phyloP scores from a whole-genome alignment of 2,113 vertebrate species.

The Callospermophilus lateralis region DNA sequence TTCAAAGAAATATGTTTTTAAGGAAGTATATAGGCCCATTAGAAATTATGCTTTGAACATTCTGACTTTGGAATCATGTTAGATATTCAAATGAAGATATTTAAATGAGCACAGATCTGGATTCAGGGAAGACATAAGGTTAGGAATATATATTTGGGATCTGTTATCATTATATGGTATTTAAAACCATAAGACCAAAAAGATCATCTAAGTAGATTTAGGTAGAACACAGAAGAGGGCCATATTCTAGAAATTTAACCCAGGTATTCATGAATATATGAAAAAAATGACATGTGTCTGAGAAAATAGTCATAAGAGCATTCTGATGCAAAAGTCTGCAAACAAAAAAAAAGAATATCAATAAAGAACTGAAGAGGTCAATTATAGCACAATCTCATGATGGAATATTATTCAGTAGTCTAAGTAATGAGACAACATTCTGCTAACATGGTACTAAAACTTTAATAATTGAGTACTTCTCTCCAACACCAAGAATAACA shows the following conservation, averaged over 20 bases:
- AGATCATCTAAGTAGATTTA: neutral
- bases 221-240: neutral
- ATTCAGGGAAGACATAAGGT: neutral
- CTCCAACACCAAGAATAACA: neutral
- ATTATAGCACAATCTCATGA: neutral
- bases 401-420: neutral
- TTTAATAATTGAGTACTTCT: neutral
- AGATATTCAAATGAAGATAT: neutral
- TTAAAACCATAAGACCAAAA: neutral
- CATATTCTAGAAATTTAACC: neutral
- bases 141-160: neutral
- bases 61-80: neutral
- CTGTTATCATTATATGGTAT: neutral
- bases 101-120: neutral
- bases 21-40: neutral
- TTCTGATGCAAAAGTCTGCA: neutral
- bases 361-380: neutral
- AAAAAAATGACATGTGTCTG: neutral
- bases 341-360: neutral
- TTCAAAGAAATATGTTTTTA: neutral
- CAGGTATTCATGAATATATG: neutral
- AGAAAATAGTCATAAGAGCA: neutral
- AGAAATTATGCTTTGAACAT: neutral
- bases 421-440: neutral
- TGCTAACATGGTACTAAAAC: neutral